Conservation (phyloP, 2,888 invertebrate genomes). For the Xestia c-nigrum region DNA sequence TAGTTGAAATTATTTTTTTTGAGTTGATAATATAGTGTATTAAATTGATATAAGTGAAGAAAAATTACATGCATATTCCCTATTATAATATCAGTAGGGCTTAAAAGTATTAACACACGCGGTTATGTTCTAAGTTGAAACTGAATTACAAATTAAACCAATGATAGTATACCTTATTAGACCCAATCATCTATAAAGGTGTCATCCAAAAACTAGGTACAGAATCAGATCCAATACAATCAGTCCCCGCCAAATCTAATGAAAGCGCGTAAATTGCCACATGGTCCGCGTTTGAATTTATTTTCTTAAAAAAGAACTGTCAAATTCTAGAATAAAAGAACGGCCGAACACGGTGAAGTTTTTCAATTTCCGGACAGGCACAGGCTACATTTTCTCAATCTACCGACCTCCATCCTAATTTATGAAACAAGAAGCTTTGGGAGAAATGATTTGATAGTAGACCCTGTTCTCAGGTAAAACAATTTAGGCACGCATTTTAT, state of each 20-base stretch:
- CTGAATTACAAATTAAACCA: neutral
- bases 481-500: conserved; percentile 86
- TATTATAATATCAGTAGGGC: too few relatives aligned
- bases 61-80: too few relatives aligned
- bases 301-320: conserved; percentile 76
- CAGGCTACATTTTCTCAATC: conserved; percentile 85
- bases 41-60: too few relatives aligned
- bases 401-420: conserved; percentile 84
- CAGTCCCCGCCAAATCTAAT: conserved; percentile 48
- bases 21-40: too few relatives aligned
- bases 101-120: too few relatives aligned
- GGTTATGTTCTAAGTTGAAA: neutral
- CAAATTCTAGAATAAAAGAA: conserved; percentile 85
- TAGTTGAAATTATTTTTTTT: too few relatives aligned
- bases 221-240: conserved; percentile 33
- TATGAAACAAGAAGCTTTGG: conserved; percentile 84
- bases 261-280: conserved; percentile 55
- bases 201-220: conserved; percentile 26
- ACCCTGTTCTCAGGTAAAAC: conserved; percentile 85
- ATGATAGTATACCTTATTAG: neutral
- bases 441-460: conserved; percentile 86
- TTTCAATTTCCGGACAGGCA: conserved; percentile 88
- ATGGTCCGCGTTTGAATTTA: conserved; percentile 72
- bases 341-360: conserved; percentile 81
- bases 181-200: conserved; percentile 36